Evolutionary conservation across 2,888 invertebrate genomes (phyloP), one percentile per base, ranked within the genome.

Genomic region (Heteromurus nitidus): DNA sequence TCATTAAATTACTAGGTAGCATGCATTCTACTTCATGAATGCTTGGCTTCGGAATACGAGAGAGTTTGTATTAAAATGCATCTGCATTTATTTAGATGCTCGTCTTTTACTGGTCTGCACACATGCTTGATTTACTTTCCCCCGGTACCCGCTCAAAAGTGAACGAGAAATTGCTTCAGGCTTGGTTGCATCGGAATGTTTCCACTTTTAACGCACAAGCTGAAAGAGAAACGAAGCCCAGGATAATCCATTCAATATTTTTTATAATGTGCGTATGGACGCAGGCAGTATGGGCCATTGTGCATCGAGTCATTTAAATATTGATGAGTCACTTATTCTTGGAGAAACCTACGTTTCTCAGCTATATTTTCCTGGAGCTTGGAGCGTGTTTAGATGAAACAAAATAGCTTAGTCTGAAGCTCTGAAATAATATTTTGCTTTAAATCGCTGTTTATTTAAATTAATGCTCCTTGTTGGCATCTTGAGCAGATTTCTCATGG

Each of bases 391-490:
- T n/a, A n/a, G 36, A 36, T 9, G 36, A 36, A 13, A 36, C 5
- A 36, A 36, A 9, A 9, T 13, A 9, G 7, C 13, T 13, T 13
- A 5, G 36, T 13, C 7, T 9, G 36, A 36, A 5, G 36, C 7
- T 5, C 13, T 36, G 47, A 47, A 5, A 11, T 16, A n/a, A n/a
- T n/a, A n/a, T 47, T n/a, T n/a, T 16, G n/a, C 11, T 3, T 36
- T 28, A 70, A 60, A 76, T 30, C 65, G 75, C 80, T 80, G 79
- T 80, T 80, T 82, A 82, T 82, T 82, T 74, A 82, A 80, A 82
- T 74, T 82, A 70, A 82, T 80, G 74, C 74, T 50, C 68, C 73
- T 82, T 69, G 74, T 73, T 79, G 77, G 69, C 77, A 70, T 82
- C 69, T 79, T 70, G 47, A 26, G 26, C 26, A 24, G 58, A 36